Evolutionary conservation across 2,113 vertebrate species (phyloP).

Genomic region (Plotosus lineatus): DNA sequence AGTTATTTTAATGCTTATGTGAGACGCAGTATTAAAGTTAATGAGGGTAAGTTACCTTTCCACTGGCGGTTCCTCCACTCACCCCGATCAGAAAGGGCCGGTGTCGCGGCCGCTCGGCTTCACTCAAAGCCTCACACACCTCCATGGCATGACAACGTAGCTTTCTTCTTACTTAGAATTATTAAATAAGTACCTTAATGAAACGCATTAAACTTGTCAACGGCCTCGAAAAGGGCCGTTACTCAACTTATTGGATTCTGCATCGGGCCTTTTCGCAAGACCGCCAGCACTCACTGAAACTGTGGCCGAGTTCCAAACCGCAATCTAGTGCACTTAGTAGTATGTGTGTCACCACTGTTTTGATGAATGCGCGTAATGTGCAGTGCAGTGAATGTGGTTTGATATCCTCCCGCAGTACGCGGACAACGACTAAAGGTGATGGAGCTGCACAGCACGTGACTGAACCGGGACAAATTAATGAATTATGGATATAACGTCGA

Average conservation of each 20-base stretch:
- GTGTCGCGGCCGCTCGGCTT: constrained; percentile 76
- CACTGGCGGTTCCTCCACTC: constrained; percentile 90
- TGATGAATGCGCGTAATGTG: background rate
- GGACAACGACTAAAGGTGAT: background rate
- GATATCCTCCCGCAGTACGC: background rate
- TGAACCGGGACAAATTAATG: background rate
- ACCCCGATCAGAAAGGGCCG: constrained; percentile 89
- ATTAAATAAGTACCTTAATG: background rate
- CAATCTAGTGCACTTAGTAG: background rate
- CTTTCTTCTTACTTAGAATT: background rate
- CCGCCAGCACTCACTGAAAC: background rate
- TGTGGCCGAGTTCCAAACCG: background rate
- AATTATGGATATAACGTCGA: background rate
- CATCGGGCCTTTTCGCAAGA: constrained; percentile 14
- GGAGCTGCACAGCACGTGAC: background rate
- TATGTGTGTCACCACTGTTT: too few relatives aligned
- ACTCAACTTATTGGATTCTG: background rate
- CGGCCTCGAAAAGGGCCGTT: background rate
- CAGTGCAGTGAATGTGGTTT: background rate
- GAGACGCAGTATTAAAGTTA: too few relatives aligned
- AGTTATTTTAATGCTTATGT: too few relatives aligned
- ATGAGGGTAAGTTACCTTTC: constrained; percentile 76
- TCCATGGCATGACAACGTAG: constrained; percentile 69
- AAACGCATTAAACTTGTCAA: background rate
- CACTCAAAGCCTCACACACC: constrained; percentile 57